Conservation (phyloP, 2,113 vertebrate species). For the Nematolebias whitei region DNA sequence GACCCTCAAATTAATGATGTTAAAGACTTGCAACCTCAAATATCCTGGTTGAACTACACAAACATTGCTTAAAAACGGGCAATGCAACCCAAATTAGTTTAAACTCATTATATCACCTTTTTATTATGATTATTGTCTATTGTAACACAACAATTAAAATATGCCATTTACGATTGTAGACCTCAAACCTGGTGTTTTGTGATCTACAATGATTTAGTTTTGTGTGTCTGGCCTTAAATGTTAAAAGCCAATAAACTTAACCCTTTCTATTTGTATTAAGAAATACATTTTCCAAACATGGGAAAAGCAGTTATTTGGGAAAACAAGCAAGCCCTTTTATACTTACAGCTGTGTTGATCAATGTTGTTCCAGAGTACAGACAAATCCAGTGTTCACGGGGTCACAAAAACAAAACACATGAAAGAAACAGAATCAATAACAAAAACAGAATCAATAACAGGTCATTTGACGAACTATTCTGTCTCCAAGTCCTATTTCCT, state of each 20-base stretch:
- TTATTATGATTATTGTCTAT: no score
- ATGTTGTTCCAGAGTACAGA: constrained; percentile 67
- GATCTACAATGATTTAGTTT: background rate
- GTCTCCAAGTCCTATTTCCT: constrained; percentile 35
- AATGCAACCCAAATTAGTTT: no score
- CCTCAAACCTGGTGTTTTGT: no score
- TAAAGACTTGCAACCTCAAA: no score
- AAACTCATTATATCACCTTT: no score
- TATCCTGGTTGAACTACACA: no score
- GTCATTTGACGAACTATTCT: constrained; percentile 32
- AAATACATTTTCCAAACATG: no score
- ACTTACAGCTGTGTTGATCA: constrained; percentile 90
- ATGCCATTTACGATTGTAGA: no score
- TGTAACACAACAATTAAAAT: no score
- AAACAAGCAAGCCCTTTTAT: constrained; percentile 31
- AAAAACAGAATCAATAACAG: constrained; percentile 43
- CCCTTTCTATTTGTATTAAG: background rate
- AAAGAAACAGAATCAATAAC: constrained; percentile 41
- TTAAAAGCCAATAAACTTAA: background rate
- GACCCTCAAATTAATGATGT: no score
- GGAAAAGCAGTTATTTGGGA: background rate
- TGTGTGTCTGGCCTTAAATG: no score
- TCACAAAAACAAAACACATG: constrained; percentile 2
- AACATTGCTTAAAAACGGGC: no score
- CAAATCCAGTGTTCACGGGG: constrained; percentile 27